phyloP scores from a whole-genome alignment of 2,113 vertebrate genomes.

The Fulmarus glacialis region DNA sequence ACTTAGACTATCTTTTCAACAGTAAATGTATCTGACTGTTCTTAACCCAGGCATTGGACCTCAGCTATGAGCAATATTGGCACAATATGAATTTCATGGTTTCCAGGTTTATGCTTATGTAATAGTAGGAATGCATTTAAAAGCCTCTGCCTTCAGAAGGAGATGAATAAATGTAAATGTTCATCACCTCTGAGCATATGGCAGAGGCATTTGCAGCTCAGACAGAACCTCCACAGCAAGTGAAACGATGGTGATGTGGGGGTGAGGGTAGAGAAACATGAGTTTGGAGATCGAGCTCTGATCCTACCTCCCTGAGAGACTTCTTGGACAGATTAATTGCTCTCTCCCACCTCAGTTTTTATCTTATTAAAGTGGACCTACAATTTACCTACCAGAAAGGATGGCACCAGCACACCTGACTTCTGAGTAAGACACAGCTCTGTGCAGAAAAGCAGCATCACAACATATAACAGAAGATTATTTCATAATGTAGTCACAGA shows the following conservation, averaged over 20 bases:
- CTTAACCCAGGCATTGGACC: background rate
- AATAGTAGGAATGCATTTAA: background rate
- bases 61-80: background rate
- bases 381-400: background rate
- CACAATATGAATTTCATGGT: background rate
- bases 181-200: background rate
- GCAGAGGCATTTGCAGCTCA: background rate
- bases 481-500: background rate
- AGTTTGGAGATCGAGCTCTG: background rate
- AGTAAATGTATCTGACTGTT: background rate
- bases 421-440: background rate
- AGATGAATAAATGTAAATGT: constrained; percentile 6
- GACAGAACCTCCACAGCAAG: background rate
- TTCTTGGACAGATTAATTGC: background rate
- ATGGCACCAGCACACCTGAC: background rate
- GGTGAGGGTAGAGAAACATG: background rate
- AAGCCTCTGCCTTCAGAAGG: background rate
- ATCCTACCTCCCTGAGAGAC: background rate
- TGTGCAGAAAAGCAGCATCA: fast-evolving
- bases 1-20: background rate
- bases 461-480: background rate
- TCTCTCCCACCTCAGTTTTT: background rate
- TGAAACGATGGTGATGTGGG: background rate
- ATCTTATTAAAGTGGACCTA: background rate
- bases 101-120: constrained; percentile 21